Evolutionary conservation across 1,140 invertebrate species (phyloP), one percentile per base, ranked within the genome.

Genomic region (Microplitis mediator): DNA sequence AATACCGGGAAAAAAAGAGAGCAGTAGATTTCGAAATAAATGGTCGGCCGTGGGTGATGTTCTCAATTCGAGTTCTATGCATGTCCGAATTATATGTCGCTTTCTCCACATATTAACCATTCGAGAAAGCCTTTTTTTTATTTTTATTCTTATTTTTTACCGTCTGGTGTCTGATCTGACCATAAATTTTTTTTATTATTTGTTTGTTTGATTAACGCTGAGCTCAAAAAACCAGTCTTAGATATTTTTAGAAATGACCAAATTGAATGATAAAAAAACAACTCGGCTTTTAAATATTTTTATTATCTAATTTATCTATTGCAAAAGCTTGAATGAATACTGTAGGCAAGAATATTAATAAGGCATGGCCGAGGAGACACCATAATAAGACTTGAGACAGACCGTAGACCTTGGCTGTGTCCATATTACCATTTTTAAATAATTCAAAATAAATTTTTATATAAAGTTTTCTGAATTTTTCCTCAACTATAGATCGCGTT

Each of bases 81-180:
- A 45, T 39, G 63, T 45, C 63, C 63, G 63, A 65, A 65, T 67
- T 35, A 52, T 67, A 31, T 16, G 34, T 54, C 65, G 65, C 62
- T 67, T 54, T 51, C 65, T 67, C 45, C 51, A 65, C 16, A 66
- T 66, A 50, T 50, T 51, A 16, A 4, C 35, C 39, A 39, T 8
- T 31, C 65, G 65, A 52, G 65, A 67, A 67, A 67, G 50, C 51
- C 34, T 51, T 51, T 65, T 54, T 67, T 36, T 51, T 31, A 62
- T 34, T 34, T 61, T 61, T 34, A 34, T 61, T 34, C 1, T 61
- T 63, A n/a, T 36, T 63, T 35, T 39, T 39, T 4, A 56, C 52
- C n/a, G 52, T 23, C 3, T 56, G 39, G 5, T 6, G 6, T 6
- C 39, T 45, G 39, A 45, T 45, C 39, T 45, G 6, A 6, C 39